Base-by-base conservation (phyloP, 2,888 invertebrate species). In the Augiades crinisus region DNA sequence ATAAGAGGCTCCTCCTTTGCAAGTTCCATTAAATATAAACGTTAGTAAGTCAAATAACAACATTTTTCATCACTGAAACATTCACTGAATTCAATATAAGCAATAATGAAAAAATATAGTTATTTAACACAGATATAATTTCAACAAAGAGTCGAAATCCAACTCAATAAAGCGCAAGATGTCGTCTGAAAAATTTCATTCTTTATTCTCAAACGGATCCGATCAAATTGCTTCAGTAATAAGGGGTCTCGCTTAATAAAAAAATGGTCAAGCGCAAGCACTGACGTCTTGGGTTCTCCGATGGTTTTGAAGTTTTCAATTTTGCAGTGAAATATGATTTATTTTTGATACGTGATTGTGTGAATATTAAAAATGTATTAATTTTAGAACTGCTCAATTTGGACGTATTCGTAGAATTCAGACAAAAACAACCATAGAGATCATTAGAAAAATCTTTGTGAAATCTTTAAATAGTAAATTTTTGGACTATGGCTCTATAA, bases 191-290 rank as follows among this genome's bases (percentile, higher is more conserved):
- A 68, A 74, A 71, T 73, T 76, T 71, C 75, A 78, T 80, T 79
- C 74, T 78, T 74, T 75, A 78, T 78, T 76, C 71, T 64, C 71
- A 64, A 67, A 68, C 70, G 74, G 67, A 71, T 66, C 68, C 75
- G 72, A 72, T 75, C 75, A 75, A 78, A 81, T 80, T 78, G 80
- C 77, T 78, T 77, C 72, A 67, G 74, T 78, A 80, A 80, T 81
- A 81, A 79, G 78, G 27, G 75, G 72, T 66, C 68, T 61, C 69
- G 65, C 65, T 77, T 78, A 70, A 72, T 75, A 74, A 70, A 72
- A 70, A 58, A 61, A 62, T 62, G 61, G 61, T 55, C 64, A 61
- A 63, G 63, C 59, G 59, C 53, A 55, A 63, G 27, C n/a, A 44
- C 36, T 17, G 30, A 21, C 30, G 27, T 50, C 17, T 17, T 14